Conservation (phyloP, 2,888 invertebrate genomes). For the Drosophila subquinaria region DNA sequence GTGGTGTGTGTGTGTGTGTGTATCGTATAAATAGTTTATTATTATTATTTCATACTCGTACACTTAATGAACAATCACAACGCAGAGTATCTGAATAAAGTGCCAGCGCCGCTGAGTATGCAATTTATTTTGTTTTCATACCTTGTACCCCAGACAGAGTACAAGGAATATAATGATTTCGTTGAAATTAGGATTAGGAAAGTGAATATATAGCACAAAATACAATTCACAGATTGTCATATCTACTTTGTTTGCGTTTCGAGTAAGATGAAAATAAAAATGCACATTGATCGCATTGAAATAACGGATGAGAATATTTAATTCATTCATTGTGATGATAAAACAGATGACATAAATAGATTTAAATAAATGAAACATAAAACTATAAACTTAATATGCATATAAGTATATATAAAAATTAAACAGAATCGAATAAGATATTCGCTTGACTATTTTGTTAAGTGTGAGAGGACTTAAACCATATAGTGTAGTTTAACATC, state of each 20-base stretch:
- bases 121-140: conserved; percentile 30
- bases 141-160: conserved; percentile 3
- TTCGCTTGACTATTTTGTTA: conserved; percentile 24
- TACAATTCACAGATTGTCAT: conserved; percentile 76
- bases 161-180: conserved; percentile 9
- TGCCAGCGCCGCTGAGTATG: conserved; percentile 65
- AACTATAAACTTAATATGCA: conserved; percentile 37
- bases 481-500: conserved; percentile 30
- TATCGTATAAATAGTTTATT: conserved; percentile 51
- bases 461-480: conserved; percentile 25
- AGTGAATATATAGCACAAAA: conserved; percentile 56
- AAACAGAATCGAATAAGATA: conserved; percentile 35
- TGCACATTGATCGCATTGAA: conserved; percentile 43
- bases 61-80: conserved; percentile 85
- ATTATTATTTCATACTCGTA: conserved; percentile 51
- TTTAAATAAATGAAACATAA: conserved; percentile 31
- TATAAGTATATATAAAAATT: conserved; percentile 1
- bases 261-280: conserved; percentile 63
- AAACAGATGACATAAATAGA: conserved; percentile 44
- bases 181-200: conserved; percentile 34
- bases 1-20: conserved; percentile 26
- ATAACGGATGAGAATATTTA: conserved; percentile 66
- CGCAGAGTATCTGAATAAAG: conserved; percentile 84
- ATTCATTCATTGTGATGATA: conserved; percentile 49
- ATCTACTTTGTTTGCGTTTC: conserved; percentile 63